phyloP scores from a whole-genome alignment of 2,113 vertebrate species.

The Xiphias gladius region DNA sequence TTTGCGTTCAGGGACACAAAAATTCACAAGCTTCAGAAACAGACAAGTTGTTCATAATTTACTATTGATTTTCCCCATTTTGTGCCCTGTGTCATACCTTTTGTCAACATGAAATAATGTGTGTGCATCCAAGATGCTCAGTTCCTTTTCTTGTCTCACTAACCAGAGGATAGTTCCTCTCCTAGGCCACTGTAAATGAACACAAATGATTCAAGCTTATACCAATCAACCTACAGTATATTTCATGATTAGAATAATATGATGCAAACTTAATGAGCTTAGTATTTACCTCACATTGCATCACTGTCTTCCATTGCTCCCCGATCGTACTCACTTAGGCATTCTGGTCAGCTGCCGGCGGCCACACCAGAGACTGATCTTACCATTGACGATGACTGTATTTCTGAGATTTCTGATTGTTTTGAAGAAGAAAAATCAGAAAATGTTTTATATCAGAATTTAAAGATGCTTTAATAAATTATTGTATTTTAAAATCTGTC shows the following conservation, averaged over 20 bases:
- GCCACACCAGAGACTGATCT: conserved; percentile 82
- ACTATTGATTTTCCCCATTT: conserved; percentile 29
- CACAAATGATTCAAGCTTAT: conserved; percentile 28
- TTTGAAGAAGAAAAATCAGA: conserved; percentile 81
- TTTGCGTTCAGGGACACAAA: conserved; percentile 38
- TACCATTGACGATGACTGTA: conserved; percentile 74
- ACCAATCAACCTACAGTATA: conserved; percentile 42
- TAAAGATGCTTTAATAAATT: conserved; percentile 95
- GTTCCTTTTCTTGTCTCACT: conserved; percentile 18
- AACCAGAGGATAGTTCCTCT: neutral
- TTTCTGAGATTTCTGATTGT: conserved; percentile 83
- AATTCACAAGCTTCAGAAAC: conserved; percentile 13
- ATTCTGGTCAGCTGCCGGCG: conserved; percentile 90
- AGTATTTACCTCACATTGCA: conserved; percentile 69
- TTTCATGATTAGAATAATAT: conserved; percentile 26
- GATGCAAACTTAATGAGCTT: conserved; percentile 57
- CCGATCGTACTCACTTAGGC: conserved; percentile 68
- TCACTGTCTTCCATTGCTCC: conserved; percentile 76
- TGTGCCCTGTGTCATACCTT: conserved; percentile 37
- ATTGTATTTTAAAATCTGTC: conserved; percentile 83
- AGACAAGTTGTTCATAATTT: conserved; percentile 17
- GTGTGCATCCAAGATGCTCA: conserved; percentile 18
- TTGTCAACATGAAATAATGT: conserved; percentile 34
- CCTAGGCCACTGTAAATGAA: conserved; percentile 28
- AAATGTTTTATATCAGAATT: conserved; percentile 92